Conservation (phyloP, 2,113 vertebrate genomes). For the Gracilinanus agilis region DNA sequence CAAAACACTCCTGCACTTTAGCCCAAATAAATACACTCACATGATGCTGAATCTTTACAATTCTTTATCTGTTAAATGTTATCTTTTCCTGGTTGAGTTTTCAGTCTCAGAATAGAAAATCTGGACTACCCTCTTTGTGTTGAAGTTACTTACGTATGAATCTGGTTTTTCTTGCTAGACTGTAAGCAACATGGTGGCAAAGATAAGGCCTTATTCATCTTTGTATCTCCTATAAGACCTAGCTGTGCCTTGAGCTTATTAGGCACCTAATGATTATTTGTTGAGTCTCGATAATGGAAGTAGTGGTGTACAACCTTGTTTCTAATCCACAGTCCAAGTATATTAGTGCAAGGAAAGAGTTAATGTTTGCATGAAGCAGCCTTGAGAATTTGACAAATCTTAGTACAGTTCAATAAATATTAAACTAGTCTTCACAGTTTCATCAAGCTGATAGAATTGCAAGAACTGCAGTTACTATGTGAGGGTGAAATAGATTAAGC, state of each 20-base stretch:
- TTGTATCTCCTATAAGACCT: neutral
- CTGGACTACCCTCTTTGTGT: neutral
- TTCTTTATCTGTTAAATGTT: slow-evolving; percentile 14
- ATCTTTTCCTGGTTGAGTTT: neutral
- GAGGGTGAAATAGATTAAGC: neutral
- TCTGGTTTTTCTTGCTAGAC: neutral
- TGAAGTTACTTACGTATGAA: neutral
- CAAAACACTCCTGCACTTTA: neutral
- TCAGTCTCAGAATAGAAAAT: neutral
- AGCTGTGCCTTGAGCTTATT: neutral
- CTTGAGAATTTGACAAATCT: neutral
- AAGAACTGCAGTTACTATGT: neutral
- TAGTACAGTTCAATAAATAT: neutral
- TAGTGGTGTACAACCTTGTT: neutral
- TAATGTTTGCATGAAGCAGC: neutral
- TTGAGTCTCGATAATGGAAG: neutral
- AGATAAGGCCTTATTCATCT: neutral
- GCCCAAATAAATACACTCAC: neutral
- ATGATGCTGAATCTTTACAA: neutral
- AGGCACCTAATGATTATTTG: neutral
- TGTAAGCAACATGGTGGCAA: neutral
- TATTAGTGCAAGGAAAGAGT: neutral
- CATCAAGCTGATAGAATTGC: neutral
- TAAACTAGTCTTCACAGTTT: neutral
- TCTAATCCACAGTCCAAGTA: no score